Evolutionary conservation across 2,113 vertebrate species (phyloP).

Genomic region (Corythornis madagascariensis): DNA sequence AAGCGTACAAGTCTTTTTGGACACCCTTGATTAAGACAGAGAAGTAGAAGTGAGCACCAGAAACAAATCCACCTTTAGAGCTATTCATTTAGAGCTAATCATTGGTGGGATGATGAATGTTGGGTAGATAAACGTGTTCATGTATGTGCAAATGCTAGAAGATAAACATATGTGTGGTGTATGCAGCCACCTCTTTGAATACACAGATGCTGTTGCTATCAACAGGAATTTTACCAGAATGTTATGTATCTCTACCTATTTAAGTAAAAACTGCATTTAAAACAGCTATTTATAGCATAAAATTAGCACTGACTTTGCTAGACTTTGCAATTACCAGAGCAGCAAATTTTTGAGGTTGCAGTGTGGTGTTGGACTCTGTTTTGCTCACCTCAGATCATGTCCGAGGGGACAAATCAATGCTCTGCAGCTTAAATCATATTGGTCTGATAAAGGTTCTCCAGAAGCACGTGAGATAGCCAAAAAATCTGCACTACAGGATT

Average conservation of each 20-base stretch:
- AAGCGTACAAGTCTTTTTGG: neutral
- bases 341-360: neutral
- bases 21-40: neutral
- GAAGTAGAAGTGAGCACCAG: neutral
- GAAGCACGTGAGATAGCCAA: neutral
- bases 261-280: slow-evolving; percentile 11
- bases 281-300: neutral
- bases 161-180: neutral
- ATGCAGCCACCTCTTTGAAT: neutral
- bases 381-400: slow-evolving; percentile 3
- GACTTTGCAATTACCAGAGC: slow-evolving; percentile 1
- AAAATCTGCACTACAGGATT: neutral
- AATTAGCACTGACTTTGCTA: neutral
- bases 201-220: neutral
- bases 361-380: neutral
- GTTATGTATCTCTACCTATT: neutral
- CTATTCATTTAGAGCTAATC: neutral
- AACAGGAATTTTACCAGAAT: neutral
- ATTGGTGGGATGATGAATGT: neutral
- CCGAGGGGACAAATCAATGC: slow-evolving; percentile 15
- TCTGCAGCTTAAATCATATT: neutral
- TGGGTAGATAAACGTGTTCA: neutral
- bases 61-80: neutral
- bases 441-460: neutral
- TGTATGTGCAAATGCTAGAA: neutral